These are phyloP conservation scores for Trachelus tabidus DNA, from an alignment of 2,888 invertebrate genomes.

Conservation along the genomic window DNA sequence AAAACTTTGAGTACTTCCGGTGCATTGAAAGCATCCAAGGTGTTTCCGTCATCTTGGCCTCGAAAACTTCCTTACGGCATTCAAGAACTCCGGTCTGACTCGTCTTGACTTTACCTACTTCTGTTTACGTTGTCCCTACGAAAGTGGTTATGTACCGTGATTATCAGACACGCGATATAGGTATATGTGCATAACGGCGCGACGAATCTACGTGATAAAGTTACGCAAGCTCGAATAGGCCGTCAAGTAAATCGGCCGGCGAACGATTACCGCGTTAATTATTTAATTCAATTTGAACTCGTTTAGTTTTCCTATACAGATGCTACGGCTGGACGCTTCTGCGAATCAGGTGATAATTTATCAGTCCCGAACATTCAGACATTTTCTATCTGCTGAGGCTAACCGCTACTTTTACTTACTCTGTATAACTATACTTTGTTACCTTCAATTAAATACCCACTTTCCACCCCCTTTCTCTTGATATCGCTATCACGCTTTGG, in stretches of 20 bases:
- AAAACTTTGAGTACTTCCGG: background rate
- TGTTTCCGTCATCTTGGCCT: background rate
- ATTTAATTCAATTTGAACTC: background rate
- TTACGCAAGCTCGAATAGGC: background rate
- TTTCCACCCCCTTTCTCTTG: background rate
- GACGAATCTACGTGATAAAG: no score
- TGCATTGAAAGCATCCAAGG: background rate
- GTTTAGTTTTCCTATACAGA: background rate
- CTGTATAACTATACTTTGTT: background rate
- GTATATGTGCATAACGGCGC: background rate
- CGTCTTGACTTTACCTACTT: background rate
- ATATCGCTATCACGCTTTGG: background rate
- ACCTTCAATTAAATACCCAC: background rate
- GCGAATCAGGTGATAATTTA: background rate
- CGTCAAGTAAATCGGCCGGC: background rate
- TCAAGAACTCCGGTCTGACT: background rate
- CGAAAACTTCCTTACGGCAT: background rate
- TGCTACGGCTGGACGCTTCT: background rate
- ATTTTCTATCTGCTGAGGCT: background rate
- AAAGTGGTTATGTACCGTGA: background rate
- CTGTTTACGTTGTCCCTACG: background rate
- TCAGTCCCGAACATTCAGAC: background rate
- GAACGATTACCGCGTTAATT: background rate
- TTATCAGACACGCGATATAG: background rate
- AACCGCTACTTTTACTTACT: background rate